Conservation (phyloP, 2,888 invertebrate genomes). For the Phanerotoma sp. region DNA sequence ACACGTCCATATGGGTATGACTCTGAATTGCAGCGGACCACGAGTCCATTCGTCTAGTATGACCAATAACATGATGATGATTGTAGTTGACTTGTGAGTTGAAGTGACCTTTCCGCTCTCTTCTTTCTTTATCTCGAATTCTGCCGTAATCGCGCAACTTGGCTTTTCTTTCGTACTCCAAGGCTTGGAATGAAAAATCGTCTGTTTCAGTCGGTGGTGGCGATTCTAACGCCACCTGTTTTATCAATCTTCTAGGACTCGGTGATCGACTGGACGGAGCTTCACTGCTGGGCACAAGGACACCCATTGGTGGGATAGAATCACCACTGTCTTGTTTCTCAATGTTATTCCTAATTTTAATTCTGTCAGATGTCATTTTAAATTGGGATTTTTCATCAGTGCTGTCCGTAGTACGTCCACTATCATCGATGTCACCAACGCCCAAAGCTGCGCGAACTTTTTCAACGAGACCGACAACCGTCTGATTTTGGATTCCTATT, state of each 20-base stretch:
- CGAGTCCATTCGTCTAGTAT: slow-evolving; percentile 49
- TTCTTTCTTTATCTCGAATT: slow-evolving; percentile 60
- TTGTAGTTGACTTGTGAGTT: slow-evolving; percentile 31
- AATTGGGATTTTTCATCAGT: too few relatives aligned
- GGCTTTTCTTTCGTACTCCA: slow-evolving; percentile 44
- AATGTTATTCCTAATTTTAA: too few relatives aligned
- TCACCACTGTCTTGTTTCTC: slow-evolving; percentile 46
- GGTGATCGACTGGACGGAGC: slow-evolving; percentile 58
- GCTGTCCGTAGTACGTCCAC: too few relatives aligned
- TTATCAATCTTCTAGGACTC: slow-evolving; percentile 68
- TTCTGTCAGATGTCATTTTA: too few relatives aligned
- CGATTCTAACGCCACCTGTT: slow-evolving; percentile 70
- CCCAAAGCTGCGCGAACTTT: slow-evolving; percentile 74
- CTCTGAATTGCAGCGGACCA: slow-evolving; percentile 49
- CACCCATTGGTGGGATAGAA: slow-evolving; percentile 43
- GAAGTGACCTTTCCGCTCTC: not conserved
- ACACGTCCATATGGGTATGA: slow-evolving; percentile 49
- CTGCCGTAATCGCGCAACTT: slow-evolving; percentile 50
- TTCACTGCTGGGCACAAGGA: slow-evolving; percentile 41
- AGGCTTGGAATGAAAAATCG: slow-evolving; percentile 42
- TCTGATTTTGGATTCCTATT: slow-evolving; percentile 68
- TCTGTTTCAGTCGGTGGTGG: slow-evolving; percentile 58
- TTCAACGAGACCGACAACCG: slow-evolving; percentile 69
- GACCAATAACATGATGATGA: slow-evolving; percentile 60
- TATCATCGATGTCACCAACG: slow-evolving; percentile 55